Conservation (phyloP, 1,140 invertebrate species). For the Drosophila sproati region DNA sequence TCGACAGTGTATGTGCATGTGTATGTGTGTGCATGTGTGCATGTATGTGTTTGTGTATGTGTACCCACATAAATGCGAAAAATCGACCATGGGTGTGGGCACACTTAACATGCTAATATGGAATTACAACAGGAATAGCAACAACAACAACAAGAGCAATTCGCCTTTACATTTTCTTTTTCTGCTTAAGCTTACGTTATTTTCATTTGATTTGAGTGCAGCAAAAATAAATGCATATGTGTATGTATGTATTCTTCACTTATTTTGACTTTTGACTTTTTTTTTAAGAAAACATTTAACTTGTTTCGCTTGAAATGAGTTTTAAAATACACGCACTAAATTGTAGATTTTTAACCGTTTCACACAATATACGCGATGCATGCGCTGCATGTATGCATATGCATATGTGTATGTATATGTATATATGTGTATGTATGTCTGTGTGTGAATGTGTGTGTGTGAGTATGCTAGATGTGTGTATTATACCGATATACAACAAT, state of each 20-base stretch:
- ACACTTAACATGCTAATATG: constrained; percentile 53
- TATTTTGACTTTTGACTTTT: constrained; percentile 36
- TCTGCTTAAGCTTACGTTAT: constrained; percentile 43
- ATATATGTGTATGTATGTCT: constrained; percentile 29
- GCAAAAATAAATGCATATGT: constrained; percentile 37
- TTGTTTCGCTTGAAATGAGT: constrained; percentile 55
- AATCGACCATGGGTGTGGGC: constrained; percentile 80
- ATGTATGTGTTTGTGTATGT: constrained; percentile 18
- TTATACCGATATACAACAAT: constrained; percentile 81
- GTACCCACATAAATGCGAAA: constrained; percentile 56
- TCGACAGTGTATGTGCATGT: constrained; percentile 25
- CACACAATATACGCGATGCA: constrained; percentile 52
- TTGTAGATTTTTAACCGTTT: constrained; percentile 39
- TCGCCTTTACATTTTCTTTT: constrained; percentile 31
- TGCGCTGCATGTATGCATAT: constrained; percentile 30
- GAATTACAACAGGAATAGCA: constrained; percentile 30
- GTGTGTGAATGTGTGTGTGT: constrained; percentile 49
- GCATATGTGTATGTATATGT: constrained; percentile 38
- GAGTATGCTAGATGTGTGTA: constrained; percentile 74
- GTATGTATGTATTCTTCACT: constrained; percentile 34
- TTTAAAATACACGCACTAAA: constrained; percentile 67
- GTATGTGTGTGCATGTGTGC: constrained; percentile 9
- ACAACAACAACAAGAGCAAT: constrained; percentile 10
- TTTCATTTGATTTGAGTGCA: constrained; percentile 15
- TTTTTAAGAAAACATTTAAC: constrained; percentile 40